Base-by-base conservation (phyloP, 2,797 vertebrate species). In the Melanotaenia trifasciata region DNA sequence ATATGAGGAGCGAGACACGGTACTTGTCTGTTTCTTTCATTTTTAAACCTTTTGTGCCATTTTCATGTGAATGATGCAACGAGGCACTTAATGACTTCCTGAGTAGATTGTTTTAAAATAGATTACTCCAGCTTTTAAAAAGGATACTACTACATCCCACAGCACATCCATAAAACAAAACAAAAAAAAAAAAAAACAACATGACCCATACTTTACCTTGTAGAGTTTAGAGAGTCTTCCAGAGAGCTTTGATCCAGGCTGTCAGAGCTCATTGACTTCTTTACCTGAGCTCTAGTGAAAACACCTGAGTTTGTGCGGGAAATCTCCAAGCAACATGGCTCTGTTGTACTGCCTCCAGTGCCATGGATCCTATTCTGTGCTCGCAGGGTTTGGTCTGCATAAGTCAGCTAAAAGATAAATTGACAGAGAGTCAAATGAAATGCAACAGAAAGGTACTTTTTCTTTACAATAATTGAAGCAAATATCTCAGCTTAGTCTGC, bases 201-300 rank as follows among this genome's bases (percentile, higher is more conserved):
- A 13, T 51, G 56, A 33, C 11, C 22, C 56, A 61, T 35, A 40
- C 1, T 1, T 66, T 60, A 98, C 97, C 96, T 94, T 68, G 92
- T 93, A 35, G 79, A 73, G 71, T 94, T 95, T 35, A 96, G 90
- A 0, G 92, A 91, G 57, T 95, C 95, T 0, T 96, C 95, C 0
- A 95, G 85, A 76, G 95, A 95, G 85, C 89, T 92, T 28, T 96
- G 78, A 18, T 97, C 96, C 58, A 97, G 90, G 76, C 96, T 98
- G 92, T 98, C 96, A 0, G 86, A 81, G 81, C 96, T 98, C 81
- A 93, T 64, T 5, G 51, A 12, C 60, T 71, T 87, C 67, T 73
- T 87, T 53, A 28, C 40, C 16, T 78, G 70, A 9, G 51, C 51
- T 66, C 35, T 78, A 0, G 28, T 72, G 20, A 58, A 26, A 72